Conservation (phyloP, 2,888 invertebrate genomes). For the Nesidiocoris tenuis region DNA sequence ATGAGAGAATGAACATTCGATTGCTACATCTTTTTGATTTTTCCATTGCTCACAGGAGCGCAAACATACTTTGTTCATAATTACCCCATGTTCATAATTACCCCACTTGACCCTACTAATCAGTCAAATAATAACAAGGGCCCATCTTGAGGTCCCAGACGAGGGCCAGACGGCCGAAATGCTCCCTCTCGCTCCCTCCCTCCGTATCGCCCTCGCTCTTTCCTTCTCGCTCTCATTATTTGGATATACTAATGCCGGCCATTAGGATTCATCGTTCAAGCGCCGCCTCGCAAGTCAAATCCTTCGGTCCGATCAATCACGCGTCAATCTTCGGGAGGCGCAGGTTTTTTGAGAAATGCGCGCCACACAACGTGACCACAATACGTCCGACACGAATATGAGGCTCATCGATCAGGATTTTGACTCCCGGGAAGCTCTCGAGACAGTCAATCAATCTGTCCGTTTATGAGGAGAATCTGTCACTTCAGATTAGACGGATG, state of each 20-base stretch:
- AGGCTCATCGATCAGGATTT: not conserved
- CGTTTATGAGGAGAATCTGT: not conserved
- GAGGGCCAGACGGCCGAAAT: not conserved
- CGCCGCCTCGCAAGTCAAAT: not conserved
- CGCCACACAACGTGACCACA: slow-evolving; percentile 31
- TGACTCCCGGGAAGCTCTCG: not conserved
- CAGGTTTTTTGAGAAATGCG: slow-evolving; percentile 26
- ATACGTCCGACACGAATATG: slow-evolving; percentile 2
- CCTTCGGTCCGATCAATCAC: not conserved
- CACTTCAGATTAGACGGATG: not conserved
- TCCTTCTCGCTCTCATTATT: slow-evolving; percentile 22
- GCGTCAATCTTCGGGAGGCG: not conserved
- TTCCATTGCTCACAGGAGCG: too few relatives aligned
- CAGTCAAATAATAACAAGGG: slow-evolving; percentile 32
- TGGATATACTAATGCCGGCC: slow-evolving; percentile 26
- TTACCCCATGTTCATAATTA: too few relatives aligned
- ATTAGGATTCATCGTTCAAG: slow-evolving; percentile 36
- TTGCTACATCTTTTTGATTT: too few relatives aligned
- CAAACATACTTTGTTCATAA: too few relatives aligned
- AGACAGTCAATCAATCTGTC: not conserved
- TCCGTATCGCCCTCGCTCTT: slow-evolving; percentile 20
- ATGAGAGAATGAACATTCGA: too few relatives aligned
- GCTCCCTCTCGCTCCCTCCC: slow-evolving; percentile 11
- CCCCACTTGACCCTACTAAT: too few relatives aligned
- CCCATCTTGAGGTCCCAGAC: not conserved